Base-by-base conservation (phyloP, 2,888 invertebrate genomes). In the Lithophane socia region DNA sequence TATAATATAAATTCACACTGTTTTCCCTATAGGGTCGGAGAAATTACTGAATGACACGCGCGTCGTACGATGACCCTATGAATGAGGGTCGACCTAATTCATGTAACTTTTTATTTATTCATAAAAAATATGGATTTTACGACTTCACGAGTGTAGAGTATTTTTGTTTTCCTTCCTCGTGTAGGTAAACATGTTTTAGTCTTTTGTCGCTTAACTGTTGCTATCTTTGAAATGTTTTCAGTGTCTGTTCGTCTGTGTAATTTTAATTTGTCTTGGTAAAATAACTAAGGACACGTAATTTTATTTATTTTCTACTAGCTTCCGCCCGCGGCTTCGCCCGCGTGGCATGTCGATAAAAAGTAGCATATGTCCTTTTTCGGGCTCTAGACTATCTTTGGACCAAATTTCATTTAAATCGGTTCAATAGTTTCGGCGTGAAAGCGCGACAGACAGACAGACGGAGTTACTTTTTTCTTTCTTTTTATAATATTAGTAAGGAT, bases 11-110 rank as follows among this genome's bases (percentile, higher is more conserved):
- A 58, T 71, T 83, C 66, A 67, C 83, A 79, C 71, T 44, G 66
- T 83, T 79, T 78, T 63, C 66, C 56, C 83, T 21, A 13, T 37
- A 24, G 79, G 56, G 37, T 54, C n/a, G n/a, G 44, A 58, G 21
- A 70, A 79, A 80, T 80, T 61, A 67, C 65, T 63, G 79, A 83
- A 71, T 63, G 79, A 44, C 83, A 80, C 61, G 80, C 78, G 52
- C 56, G 3, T 44, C 58, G 79, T 67, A 52, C 61, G 65, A 78
- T 58, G 60, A 67, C 71, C 79, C 52, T 18, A 44, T 66, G 56
- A 83, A 70, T 77, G 67, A 42, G 61, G 61, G 56, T 63, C 24
- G 61, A 13, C 56, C 61, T 80, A 71, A 83, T 80, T 61, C 83
- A 66, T 66, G 79, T 61, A 61, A 66, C 65, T 61, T 70, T 80